A percentile compares a stretch with the other conserved stretches of the same genome.
phyloP scores from a whole-genome alignment of 1,140 invertebrate species.

The Trissolcus basalis region DNA sequence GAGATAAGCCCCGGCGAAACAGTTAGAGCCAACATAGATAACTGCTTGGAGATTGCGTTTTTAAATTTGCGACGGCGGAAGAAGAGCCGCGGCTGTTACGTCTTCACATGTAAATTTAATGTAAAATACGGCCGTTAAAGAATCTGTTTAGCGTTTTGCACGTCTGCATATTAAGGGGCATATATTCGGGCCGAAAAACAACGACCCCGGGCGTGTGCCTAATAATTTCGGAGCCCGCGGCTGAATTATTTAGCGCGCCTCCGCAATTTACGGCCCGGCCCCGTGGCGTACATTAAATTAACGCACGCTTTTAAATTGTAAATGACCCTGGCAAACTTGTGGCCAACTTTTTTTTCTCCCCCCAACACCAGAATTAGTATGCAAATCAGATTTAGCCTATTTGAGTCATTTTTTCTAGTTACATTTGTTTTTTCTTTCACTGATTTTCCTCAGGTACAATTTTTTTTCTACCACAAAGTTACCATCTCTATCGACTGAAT shows the following conservation, averaged over 20 bases:
- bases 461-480: too few species aligned
- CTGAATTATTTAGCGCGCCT: constrained; percentile 46
- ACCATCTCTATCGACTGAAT: too few species aligned
- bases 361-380: constrained; percentile 22
- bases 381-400: constrained; percentile 7
- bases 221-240: constrained; percentile 51
- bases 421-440: constrained; percentile 1
- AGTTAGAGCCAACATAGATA: constrained; percentile 49
- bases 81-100: constrained; percentile 27
- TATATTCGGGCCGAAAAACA: constrained; percentile 50
- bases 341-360: constrained; percentile 6
- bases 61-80: constrained; percentile 47
- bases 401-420: not conserved
- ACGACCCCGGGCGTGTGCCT: constrained; percentile 15
- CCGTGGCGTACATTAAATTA: constrained; percentile 43
- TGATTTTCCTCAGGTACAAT: not conserved
- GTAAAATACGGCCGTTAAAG: constrained; percentile 45
- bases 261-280: constrained; percentile 36
- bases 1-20: constrained; percentile 43
- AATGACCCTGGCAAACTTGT: constrained; percentile 21
- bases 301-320: constrained; percentile 47
- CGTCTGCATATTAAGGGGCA: constrained; percentile 38
- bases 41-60: constrained; percentile 47
- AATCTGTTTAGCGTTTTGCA: constrained; percentile 53
- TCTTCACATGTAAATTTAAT: constrained; percentile 53